Conservation (phyloP, 2,888 invertebrate genomes). For the Rhingia rostrata region DNA sequence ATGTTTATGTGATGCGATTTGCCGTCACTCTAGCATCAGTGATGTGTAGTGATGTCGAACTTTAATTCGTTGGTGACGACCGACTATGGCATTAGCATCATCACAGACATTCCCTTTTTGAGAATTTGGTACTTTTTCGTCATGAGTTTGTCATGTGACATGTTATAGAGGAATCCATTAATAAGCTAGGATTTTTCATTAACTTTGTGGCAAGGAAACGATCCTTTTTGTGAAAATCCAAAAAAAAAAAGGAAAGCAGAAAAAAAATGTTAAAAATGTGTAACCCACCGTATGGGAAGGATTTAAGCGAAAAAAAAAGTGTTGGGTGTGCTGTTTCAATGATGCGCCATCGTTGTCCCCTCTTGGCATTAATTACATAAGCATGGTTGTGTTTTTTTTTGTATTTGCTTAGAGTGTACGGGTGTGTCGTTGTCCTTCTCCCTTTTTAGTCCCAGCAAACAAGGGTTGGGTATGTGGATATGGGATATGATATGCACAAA, state of each 20-base stretch:
- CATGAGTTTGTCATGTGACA: constrained; percentile 46
- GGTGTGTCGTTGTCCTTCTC: neutral
- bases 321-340: constrained; percentile 26
- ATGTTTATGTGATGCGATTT: constrained; percentile 52
- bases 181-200: constrained; percentile 69
- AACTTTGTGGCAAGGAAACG: constrained; percentile 28
- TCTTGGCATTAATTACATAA: constrained; percentile 71
- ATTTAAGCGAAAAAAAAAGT: constrained; percentile 47
- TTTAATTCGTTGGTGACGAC: constrained; percentile 33
- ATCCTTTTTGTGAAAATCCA: constrained; percentile 44
- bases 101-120: constrained; percentile 35
- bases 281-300: constrained; percentile 14
- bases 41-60: constrained; percentile 65
- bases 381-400: constrained; percentile 49
- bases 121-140: neutral
- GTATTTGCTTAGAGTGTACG: neutral
- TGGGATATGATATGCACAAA: constrained; percentile 37
- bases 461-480: constrained; percentile 41
- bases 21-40: constrained; percentile 9
- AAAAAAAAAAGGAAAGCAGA: constrained; percentile 25
- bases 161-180: constrained; percentile 39
- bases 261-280: constrained; percentile 39
- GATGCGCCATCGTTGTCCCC: constrained; percentile 19
- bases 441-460: constrained; percentile 35
- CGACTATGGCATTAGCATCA: constrained; percentile 27